Evolutionary conservation across 2,113 vertebrate species (phyloP), one percentile per base, ranked within the genome.

Genomic region (Phrynosoma blainvillii): DNA sequence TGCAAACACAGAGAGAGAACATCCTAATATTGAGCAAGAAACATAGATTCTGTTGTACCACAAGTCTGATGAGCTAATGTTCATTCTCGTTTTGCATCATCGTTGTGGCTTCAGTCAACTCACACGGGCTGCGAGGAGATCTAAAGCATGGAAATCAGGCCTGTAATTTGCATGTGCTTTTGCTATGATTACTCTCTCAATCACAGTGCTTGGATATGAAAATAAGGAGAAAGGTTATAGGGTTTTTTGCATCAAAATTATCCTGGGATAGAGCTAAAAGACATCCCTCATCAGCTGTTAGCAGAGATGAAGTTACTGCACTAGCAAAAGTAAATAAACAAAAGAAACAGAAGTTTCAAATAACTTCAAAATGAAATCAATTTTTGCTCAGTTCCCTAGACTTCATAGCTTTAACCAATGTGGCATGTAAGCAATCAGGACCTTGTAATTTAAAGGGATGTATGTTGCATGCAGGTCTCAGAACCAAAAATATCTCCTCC

Each of bases 201-300:
- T 86, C 32, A 78, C 52, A 59, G 73, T 89, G 13, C 54, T 59
- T 71, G 79, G 9, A 47, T 86, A 74, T 83, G 84, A 86, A 89
- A 83, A 47, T 81, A 70, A 83, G 73, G 52, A 78, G 52, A 73
- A 70, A 86, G 65, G 79, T 86, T 77, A 62, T 52, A 59, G 62
- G 59, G 79, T 82, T 52, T 70, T 78, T 86, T 87, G n/a, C 80
- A 70, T 82, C 85, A 82, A 71, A 54, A 78, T 87, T 89, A 89
- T 87, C 54, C n/a, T 71, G 62, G 75, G 52, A 5, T 52, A 86
- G 82, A 14, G 66, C 62, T 78, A 62, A 88, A 77, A 87, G 65
- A 30, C 70, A 85, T 47, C 54, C 52, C 20, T 87, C 65, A 73
- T 71, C 74, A 78, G 84, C 75, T 86, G 65, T 71, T 82, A 78